phyloP scores from a whole-genome alignment of 2,797 vertebrate species.

The Ceyx erithaca region DNA sequence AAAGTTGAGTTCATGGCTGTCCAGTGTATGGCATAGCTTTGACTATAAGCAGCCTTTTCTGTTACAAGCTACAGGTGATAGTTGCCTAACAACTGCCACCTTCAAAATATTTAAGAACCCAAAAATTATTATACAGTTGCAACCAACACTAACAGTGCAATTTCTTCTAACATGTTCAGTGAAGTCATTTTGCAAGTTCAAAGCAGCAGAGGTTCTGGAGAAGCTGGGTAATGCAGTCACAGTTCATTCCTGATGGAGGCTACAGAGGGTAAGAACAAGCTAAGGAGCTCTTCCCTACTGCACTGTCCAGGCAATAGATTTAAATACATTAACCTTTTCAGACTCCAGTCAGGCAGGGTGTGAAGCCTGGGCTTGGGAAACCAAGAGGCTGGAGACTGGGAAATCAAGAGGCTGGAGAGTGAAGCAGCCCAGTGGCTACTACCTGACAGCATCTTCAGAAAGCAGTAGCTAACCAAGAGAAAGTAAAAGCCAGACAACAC shows the following conservation, averaged over 20 bases:
- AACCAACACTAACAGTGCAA: background rate
- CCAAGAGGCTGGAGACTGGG: background rate
- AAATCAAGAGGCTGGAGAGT: background rate
- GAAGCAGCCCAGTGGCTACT: background rate
- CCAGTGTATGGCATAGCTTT: conserved; percentile 83
- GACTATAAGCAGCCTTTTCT: conserved; percentile 85
- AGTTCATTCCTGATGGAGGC: background rate
- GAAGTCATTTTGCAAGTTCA: background rate
- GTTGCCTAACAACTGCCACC: background rate
- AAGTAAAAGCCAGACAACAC: background rate
- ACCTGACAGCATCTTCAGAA: background rate
- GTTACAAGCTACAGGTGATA: background rate
- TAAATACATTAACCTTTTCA: background rate
- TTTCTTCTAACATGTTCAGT: background rate
- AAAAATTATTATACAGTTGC: background rate
- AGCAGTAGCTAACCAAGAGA: background rate
- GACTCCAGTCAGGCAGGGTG: background rate
- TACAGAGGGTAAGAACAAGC: background rate
- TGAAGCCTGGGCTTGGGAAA: background rate
- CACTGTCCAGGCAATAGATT: background rate
- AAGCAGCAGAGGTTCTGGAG: background rate
- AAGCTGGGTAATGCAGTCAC: background rate
- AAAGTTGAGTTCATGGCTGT: conserved; percentile 78
- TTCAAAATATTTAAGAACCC: background rate
- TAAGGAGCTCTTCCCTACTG: background rate